phyloP scores from a whole-genome alignment of 2,113 vertebrate genomes.

The Panthera leo region DNA sequence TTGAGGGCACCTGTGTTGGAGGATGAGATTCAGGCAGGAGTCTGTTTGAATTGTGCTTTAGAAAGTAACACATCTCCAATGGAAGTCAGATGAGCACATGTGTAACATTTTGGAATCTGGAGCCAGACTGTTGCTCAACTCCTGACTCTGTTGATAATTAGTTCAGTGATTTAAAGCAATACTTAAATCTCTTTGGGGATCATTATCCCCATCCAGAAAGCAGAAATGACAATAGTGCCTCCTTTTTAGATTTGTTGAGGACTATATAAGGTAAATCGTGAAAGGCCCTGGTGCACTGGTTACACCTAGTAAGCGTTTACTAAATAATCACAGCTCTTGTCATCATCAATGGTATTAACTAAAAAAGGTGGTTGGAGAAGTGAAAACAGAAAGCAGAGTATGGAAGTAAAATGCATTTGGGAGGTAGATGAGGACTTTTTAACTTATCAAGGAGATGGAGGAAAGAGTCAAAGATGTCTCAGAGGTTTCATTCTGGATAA shows the following conservation, averaged over 20 bases:
- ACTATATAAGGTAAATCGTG: background rate
- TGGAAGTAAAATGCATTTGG: background rate
- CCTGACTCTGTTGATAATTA: background rate
- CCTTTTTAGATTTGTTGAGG: background rate
- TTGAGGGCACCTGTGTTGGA: background rate
- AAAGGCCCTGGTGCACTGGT: background rate
- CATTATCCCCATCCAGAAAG: background rate
- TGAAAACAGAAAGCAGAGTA: background rate
- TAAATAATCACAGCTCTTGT: background rate
- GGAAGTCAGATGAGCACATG: background rate
- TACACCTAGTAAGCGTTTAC: background rate
- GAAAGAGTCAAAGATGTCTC: background rate
- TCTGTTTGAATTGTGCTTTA: background rate
- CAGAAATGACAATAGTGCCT: background rate
- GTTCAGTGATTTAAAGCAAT: background rate
- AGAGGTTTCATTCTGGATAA: constrained; percentile 21
- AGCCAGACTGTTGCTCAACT: background rate
- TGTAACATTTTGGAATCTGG: background rate
- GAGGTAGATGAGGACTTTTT: background rate
- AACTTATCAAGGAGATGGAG: background rate
- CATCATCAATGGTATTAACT: background rate
- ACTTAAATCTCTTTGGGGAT: background rate
- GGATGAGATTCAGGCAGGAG: background rate
- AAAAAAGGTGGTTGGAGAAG: background rate
- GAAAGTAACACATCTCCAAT: background rate